These are phyloP conservation scores for Psittacula cyanocephala DNA, from an alignment of 2,113 vertebrate species.

Conservation along the genomic window DNA sequence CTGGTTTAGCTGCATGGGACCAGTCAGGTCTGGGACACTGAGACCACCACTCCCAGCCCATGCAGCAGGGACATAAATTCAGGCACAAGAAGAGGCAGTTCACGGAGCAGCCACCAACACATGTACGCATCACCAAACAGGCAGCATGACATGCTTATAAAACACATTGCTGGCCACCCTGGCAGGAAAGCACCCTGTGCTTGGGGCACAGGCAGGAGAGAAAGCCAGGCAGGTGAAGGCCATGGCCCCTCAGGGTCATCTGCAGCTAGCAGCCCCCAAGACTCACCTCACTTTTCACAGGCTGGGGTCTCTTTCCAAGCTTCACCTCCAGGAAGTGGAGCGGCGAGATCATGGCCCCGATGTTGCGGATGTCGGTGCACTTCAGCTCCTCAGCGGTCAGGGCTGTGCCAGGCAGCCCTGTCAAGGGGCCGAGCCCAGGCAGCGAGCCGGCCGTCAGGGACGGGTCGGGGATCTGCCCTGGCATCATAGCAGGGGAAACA, in stretches of 20 bases:
- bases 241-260: background rate
- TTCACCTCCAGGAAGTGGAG: slow-evolving; percentile 91
- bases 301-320: slow-evolving; percentile 86
- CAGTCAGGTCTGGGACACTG: background rate
- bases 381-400: slow-evolving; percentile 87
- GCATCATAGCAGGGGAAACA: slow-evolving; percentile 88
- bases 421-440: slow-evolving; percentile 89
- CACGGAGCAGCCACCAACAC: background rate
- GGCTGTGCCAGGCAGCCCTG: slow-evolving; percentile 87
- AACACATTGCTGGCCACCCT: fast-evolving
- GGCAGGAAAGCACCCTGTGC: background rate
- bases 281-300: slow-evolving; percentile 91
- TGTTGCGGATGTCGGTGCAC: slow-evolving; percentile 88
- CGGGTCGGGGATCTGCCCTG: slow-evolving; percentile 95
- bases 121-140: background rate
- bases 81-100: background rate
- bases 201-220: background rate
- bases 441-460: slow-evolving; percentile 89
- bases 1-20: background rate
- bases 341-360: slow-evolving; percentile 88
- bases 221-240: background rate
- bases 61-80: background rate
- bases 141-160: background rate
- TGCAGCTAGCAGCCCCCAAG: background rate
- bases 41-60: background rate